These are phyloP conservation scores for Camelus dromedarius DNA, from an alignment of 2,113 vertebrate species.

Conservation along the genomic window DNA sequence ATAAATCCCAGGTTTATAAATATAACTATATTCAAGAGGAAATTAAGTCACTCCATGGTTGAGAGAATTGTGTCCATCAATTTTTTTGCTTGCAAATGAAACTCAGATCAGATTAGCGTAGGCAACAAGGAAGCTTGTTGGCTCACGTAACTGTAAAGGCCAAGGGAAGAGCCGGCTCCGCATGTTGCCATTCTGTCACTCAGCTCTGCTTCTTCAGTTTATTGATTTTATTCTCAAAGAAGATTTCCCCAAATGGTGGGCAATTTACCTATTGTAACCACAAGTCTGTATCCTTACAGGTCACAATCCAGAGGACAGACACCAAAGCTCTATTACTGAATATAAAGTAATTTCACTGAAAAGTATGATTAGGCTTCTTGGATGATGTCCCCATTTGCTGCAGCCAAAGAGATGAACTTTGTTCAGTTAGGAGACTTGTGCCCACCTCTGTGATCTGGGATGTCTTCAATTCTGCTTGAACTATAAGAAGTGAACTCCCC, in stretches of 20 bases:
- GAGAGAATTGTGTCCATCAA: neutral
- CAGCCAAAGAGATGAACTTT: neutral
- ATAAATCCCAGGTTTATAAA: neutral
- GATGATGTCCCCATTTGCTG: neutral
- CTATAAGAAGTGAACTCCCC: neutral
- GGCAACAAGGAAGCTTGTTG: neutral
- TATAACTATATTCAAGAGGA: constrained; percentile 20
- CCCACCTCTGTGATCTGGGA: neutral
- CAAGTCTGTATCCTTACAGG: neutral
- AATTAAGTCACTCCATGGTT: constrained; percentile 8
- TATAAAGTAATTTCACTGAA: neutral
- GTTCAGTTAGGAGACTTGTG: neutral
- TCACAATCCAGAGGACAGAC: neutral
- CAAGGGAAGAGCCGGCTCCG: neutral
- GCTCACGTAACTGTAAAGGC: neutral
- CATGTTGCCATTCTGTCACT: neutral
- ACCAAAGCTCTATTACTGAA: neutral
- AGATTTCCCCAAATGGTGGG: neutral
- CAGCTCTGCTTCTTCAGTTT: neutral
- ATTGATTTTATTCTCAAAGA: neutral
- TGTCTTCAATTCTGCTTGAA: neutral
- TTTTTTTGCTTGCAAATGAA: constrained; percentile 46
- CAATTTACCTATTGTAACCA: neutral
- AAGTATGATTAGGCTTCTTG: neutral
- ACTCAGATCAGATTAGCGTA: constrained; percentile 38